Base-by-base conservation (phyloP, 2,888 invertebrate genomes). In the Hydraecia micacea region DNA sequence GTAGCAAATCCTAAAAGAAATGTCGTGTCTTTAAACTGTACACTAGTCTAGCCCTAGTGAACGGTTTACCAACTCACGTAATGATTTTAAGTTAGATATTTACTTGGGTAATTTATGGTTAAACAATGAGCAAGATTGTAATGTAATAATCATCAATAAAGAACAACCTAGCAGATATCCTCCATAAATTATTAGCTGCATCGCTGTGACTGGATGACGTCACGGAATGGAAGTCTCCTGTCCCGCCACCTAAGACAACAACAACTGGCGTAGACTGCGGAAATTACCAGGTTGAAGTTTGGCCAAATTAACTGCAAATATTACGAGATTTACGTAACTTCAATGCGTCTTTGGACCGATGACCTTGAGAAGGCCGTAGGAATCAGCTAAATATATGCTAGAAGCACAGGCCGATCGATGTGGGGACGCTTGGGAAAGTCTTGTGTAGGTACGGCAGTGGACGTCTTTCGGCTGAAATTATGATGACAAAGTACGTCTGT, bases 201-300 rank as follows among this genome's bases (percentile, higher is more conserved):
- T 39, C 39, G 25, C 21, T 42, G 15, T 39, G 74, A 46, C 66
- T 67, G 52, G 66, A 68, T 28, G 21, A 63, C 46, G 46, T 58
- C 21, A 75, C 28, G 60, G 15, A 32, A n/a, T 39, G 81, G 32
- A 55, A 81, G 36, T 52, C 39, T 25, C 28, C 58, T 28, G 36
- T 39, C 28, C 32, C 15, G 62, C 25, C 77, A 49, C 28, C 67
- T 63, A 36, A 72, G 9, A 67, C 18, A 42, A 46, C 46, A 13
- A 60, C 25, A 52, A 60, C 36, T 36, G 46, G 46, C 63, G 46
- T 46, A 52, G 42, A 32, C 25, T 52, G 39, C 32, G 49, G 75
- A 36, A 36, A 81, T 79, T n/a, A 60, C 15, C 49, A 39, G 66
- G 25, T 84, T 84, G 84, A 79, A 71, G 13, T 73, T 66, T 60